A percentile compares a stretch with the other conserved stretches of the same genome.
phyloP scores from a whole-genome alignment of 2,797 vertebrate genomes.

The Mallotus villosus region DNA sequence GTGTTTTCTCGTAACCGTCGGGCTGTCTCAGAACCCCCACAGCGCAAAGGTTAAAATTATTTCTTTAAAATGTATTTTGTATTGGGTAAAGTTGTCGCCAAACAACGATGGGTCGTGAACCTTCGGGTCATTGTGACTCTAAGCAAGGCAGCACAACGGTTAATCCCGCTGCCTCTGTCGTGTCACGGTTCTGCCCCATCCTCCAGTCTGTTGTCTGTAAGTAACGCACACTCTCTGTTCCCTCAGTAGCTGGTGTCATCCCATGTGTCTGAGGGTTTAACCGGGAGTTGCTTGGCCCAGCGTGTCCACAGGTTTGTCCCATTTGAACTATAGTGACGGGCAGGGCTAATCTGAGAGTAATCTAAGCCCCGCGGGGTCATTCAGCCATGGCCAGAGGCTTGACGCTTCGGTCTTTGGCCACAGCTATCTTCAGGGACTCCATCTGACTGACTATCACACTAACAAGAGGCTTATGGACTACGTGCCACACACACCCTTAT shows the following conservation, averaged over 20 bases:
- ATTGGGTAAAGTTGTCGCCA: too few relatives aligned
- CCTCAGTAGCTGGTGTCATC: constrained; percentile 13
- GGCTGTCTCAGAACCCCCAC: constrained; percentile 5
- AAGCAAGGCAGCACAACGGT: too few relatives aligned
- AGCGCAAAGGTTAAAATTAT: too few relatives aligned
- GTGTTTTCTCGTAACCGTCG: too few relatives aligned
- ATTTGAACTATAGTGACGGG: constrained; percentile 20
- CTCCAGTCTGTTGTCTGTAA: background rate
- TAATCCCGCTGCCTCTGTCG: background rate
- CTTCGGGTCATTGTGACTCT: too few relatives aligned
- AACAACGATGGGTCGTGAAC: too few relatives aligned
- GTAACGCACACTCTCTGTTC: background rate
- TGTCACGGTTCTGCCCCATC: constrained; percentile 9
- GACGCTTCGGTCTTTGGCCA: background rate
- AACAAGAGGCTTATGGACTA: background rate
- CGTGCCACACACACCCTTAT: background rate
- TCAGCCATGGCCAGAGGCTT: background rate
- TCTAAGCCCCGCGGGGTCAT: background rate
- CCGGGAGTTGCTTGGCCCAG: background rate
- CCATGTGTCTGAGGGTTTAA: constrained; percentile 31
- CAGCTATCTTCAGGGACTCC: background rate
- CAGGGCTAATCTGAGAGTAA: background rate
- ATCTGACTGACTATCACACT: background rate
- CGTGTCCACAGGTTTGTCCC: background rate
- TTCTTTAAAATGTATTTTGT: too few relatives aligned